Evolutionary conservation across 2,113 vertebrate genomes (phyloP).

Genomic region (Vanacampus margaritifer): DNA sequence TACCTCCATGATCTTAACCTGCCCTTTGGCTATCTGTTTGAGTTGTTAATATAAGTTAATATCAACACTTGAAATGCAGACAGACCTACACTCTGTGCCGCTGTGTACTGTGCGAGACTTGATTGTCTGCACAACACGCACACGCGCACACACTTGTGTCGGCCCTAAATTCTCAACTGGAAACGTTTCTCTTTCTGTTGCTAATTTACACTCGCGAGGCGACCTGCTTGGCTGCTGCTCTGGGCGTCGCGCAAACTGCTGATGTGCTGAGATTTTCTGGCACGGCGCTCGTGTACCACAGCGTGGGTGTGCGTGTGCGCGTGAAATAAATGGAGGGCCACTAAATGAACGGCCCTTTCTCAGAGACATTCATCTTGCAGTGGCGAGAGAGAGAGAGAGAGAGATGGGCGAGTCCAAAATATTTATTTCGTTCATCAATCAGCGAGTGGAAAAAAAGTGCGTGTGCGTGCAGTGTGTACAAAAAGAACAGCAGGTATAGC

Average conservation of each 20-base stretch:
- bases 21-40: neutral
- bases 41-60: neutral
- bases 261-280: conserved; percentile 12
- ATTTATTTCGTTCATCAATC: conserved; percentile 39
- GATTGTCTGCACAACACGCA: neutral
- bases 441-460: neutral
- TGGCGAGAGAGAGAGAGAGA: conserved; percentile 4
- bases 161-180: conserved; percentile 42
- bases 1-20: too few species aligned
- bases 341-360: conserved; percentile 45
- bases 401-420: conserved; percentile 23
- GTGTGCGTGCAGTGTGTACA: neutral
- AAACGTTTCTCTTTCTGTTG: conserved; percentile 37
- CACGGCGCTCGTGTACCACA: conserved; percentile 11
- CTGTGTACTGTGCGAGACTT: neutral
- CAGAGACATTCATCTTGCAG: conserved; percentile 17
- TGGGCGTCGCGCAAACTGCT: conserved; percentile 12
- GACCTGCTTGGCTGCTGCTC: conserved; percentile 36
- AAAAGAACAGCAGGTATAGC: conserved; percentile 6
- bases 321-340: conserved; percentile 18
- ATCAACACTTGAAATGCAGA: neutral
- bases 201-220: conserved; percentile 33
- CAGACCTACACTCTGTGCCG: neutral
- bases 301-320: conserved; percentile 21
- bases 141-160: conserved; percentile 2